Evolutionary conservation across 2,113 vertebrate species (phyloP).

Genomic region (Platysteira castanea): DNA sequence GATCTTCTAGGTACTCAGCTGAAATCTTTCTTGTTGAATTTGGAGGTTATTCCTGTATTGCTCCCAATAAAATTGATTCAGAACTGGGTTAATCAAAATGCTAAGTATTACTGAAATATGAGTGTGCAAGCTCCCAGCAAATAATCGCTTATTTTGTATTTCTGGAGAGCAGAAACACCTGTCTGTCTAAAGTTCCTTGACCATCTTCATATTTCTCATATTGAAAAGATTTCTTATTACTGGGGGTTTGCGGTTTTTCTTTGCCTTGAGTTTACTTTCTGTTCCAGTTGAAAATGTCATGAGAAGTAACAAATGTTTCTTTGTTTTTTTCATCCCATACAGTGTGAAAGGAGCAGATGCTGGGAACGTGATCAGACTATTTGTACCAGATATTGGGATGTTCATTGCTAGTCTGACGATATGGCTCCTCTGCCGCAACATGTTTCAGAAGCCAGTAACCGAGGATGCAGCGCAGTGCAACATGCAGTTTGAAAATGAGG

Average conservation of each 20-base stretch:
- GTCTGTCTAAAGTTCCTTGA: neutral
- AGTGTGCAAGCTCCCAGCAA: neutral
- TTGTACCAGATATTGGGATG: constrained; percentile 95
- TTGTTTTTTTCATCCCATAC: constrained; percentile 11
- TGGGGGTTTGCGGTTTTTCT: neutral
- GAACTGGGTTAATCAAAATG: neutral
- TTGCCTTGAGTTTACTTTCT: neutral
- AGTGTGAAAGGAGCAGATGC: constrained; percentile 92
- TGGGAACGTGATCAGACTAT: constrained; percentile 92
- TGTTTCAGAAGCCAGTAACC: constrained; percentile 81
- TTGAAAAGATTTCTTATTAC: neutral
- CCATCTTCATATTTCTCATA: neutral
- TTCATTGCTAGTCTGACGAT: constrained; percentile 86
- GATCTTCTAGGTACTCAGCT: neutral
- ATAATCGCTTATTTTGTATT: neutral
- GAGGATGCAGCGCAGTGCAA: constrained; percentile 90
- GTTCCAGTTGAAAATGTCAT: neutral
- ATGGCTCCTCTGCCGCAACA: constrained; percentile 92
- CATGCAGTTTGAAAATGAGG: constrained; percentile 86
- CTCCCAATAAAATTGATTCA: neutral
- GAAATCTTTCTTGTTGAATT: neutral
- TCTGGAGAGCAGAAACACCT: neutral
- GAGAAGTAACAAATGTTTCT: constrained; percentile 24
- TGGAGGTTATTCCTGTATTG: neutral
- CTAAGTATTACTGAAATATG: neutral